phyloP scores from a whole-genome alignment of 2,113 vertebrate species.

The Callopanchax toddi region DNA sequence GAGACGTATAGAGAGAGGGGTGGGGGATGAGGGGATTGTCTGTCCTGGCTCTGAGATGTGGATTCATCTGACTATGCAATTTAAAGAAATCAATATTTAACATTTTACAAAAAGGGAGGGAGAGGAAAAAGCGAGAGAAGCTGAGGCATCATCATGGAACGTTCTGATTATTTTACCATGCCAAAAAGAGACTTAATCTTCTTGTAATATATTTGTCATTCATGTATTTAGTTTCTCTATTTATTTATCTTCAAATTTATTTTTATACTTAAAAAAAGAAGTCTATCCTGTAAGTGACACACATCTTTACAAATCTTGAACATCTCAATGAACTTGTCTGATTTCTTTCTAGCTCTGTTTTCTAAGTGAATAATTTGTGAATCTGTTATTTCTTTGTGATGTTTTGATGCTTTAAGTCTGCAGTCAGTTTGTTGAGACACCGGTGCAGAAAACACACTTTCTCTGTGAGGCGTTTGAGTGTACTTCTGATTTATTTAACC shows the following conservation, averaged over 20 bases:
- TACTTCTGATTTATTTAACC: slow-evolving; percentile 42
- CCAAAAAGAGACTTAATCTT: slow-evolving; percentile 53
- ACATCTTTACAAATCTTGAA: slow-evolving; percentile 51
- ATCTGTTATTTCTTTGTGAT: slow-evolving; percentile 63
- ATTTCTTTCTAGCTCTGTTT: slow-evolving; percentile 64
- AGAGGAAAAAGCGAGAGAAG: not conserved
- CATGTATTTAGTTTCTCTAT: slow-evolving; percentile 65
- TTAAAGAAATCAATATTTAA: slow-evolving; percentile 68
- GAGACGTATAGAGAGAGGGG: slow-evolving; percentile 57
- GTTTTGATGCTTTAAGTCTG: slow-evolving; percentile 61
- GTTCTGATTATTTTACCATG: slow-evolving; percentile 52
- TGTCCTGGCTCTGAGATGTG: slow-evolving; percentile 52
- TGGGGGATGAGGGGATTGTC: slow-evolving; percentile 60
- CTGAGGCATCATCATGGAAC: slow-evolving; percentile 44
- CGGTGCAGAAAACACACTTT: slow-evolving; percentile 64
- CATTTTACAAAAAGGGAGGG: slow-evolving; percentile 21
- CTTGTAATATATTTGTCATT: slow-evolving; percentile 64
- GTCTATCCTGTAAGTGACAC: slow-evolving; percentile 56
- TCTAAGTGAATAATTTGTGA: slow-evolving; percentile 69
- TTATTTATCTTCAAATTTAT: slow-evolving; percentile 72
- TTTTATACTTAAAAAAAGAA: slow-evolving; percentile 68
- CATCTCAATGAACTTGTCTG: slow-evolving; percentile 50
- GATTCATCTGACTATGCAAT: slow-evolving; percentile 82
- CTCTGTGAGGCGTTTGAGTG: slow-evolving; percentile 48
- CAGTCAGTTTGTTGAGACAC: slow-evolving; percentile 63